Percentiles rank a stretch among this genome's conserved stretches.
phyloP scores from a whole-genome alignment of 2,888 invertebrate genomes.

The Ceramica pisi region DNA sequence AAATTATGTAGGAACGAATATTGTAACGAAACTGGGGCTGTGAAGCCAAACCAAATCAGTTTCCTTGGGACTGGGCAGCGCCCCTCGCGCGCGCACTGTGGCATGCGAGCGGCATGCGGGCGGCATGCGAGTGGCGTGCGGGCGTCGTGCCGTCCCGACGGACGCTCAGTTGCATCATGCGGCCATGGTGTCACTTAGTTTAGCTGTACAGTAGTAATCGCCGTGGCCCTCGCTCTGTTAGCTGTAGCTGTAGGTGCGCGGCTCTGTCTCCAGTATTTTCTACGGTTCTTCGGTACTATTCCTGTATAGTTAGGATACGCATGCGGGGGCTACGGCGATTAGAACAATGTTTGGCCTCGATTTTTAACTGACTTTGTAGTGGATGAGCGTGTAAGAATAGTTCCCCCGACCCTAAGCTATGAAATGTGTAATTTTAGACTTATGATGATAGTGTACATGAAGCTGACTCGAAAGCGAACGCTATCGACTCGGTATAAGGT shows the following conservation, averaged over 20 bases:
- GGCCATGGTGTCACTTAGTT: slow-evolving; percentile 89
- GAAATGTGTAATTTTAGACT: slow-evolving; percentile 88
- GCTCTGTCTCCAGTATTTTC: slow-evolving; percentile 53
- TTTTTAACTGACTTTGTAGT: slow-evolving; percentile 82
- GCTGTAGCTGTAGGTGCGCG: slow-evolving; percentile 37
- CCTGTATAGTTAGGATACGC: slow-evolving; percentile 48
- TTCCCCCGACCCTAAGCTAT: slow-evolving; percentile 85
- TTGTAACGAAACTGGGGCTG: slow-evolving; percentile 83
- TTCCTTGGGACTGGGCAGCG: slow-evolving; percentile 73
- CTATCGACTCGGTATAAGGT: slow-evolving; percentile 74
- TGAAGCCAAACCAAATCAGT: slow-evolving; percentile 86
- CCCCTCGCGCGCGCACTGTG: slow-evolving; percentile 15
- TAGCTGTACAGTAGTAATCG: slow-evolving; percentile 78
- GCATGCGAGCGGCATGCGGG: neutral
- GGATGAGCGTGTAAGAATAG: slow-evolving; percentile 74
- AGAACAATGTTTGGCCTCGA: slow-evolving; percentile 87
- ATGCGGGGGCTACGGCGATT: slow-evolving; percentile 79
- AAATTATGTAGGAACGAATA: slow-evolving; percentile 81
- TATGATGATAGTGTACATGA: slow-evolving; percentile 66
- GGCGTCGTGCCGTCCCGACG: slow-evolving; percentile 75
- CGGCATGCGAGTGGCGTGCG: neutral
- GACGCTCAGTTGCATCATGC: slow-evolving; percentile 87
- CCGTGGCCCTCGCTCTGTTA: slow-evolving; percentile 72
- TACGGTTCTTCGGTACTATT: slow-evolving; percentile 47
- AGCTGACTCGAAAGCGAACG: slow-evolving; percentile 67